Evolutionary conservation across 2,113 vertebrate genomes (phyloP).

Genomic region (Sander vitreus): DNA sequence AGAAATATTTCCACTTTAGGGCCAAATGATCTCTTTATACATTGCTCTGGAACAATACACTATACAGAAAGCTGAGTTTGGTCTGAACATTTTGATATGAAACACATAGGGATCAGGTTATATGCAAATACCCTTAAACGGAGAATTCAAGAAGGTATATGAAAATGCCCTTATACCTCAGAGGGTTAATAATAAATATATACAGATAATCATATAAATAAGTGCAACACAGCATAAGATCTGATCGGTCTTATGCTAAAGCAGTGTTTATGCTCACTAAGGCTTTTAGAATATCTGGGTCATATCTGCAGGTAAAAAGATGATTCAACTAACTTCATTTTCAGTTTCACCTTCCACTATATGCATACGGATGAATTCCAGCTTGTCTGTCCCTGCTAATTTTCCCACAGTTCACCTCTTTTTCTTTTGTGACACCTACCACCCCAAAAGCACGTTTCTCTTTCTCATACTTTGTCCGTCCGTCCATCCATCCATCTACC

Average conservation of each 20-base stretch:
- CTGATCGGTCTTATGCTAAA: neutral
- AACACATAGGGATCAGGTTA: no score
- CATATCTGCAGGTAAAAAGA: slow-evolving; percentile 25
- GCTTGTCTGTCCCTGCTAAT: neutral
- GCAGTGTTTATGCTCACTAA: neutral
- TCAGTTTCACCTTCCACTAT: neutral
- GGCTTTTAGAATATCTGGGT: slow-evolving; percentile 11
- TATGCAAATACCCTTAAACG: no score
- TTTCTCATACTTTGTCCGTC: slow-evolving; percentile 19
- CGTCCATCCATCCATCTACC: slow-evolving; percentile 48
- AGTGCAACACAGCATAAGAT: neutral
- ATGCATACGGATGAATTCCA: neutral
- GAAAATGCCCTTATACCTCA: no score
- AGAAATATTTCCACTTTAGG: no score
- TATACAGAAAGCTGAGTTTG: no score
- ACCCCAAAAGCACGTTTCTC: slow-evolving; percentile 30
- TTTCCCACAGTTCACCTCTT: neutral
- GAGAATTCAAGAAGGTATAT: no score
- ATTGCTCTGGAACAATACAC: no score
- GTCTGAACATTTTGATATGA: no score
- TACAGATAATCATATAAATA: no score
- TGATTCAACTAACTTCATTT: neutral
- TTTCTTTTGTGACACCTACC: slow-evolving; percentile 32
- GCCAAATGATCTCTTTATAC: no score
- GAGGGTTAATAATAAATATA: no score